Evolutionary conservation across 2,888 invertebrate genomes (phyloP), one percentile per base, ranked within the genome.

Genomic region (Drosophila fungiperda): DNA sequence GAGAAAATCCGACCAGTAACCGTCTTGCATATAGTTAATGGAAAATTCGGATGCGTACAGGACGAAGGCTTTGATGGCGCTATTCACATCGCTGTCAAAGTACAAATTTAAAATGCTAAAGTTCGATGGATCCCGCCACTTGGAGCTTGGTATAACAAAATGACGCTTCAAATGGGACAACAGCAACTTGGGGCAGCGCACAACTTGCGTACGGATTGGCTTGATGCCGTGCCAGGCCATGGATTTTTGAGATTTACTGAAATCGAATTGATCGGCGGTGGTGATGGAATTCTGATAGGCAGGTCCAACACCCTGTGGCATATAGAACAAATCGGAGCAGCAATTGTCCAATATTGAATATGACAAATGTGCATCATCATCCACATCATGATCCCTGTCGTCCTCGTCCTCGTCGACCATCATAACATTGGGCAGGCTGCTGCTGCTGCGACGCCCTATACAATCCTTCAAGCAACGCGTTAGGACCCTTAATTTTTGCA

Each of bases 1-100:
- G 3, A 87, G 29, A 57, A 87, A 87, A 48, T 87, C 89, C 8
- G 86, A 67, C 87, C 87, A 87, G 40, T 73, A 88, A 12, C 83
- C 81, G 6, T 68, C 55, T 6, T 71, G 33, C 53, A 79, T 53
- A 3, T 83, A 67, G 5, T 71, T 66, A 1, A 57, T 11, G 0
- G 76, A 70, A 48, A 77, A 73, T 17, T 70, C 55, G 0, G 68
- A 53, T 7, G 86, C 88, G 0, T 82, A 55, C 0, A 73, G 26
- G 0, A 88, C 68, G 35, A 87, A 79, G 6, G 68, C 57, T 11
- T 80, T 78, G 32, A 86, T 74, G 42, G 89, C 81, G 7, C 29
- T 59, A n/a, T 88, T 75, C 36, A 71, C 52, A 53, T 90, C 76
- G 6, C 53, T 26, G 3, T 52, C 53, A 59, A 78, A 87, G 4